Evolutionary conservation across 2,113 vertebrate species (phyloP).

Genomic region (Poicephalus meyeri): DNA sequence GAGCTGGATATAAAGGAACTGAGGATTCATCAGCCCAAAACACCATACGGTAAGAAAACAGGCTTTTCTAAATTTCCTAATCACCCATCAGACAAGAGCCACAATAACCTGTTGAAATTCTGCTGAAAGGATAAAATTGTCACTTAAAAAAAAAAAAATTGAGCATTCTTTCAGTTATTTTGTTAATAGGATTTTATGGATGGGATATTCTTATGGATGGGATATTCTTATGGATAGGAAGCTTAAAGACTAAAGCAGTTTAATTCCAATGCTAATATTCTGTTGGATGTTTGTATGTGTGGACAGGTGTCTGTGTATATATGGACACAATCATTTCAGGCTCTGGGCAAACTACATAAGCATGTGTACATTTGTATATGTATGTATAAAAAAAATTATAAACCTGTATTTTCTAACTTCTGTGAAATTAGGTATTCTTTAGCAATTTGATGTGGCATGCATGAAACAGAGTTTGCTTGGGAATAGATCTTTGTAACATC

Average conservation of each 20-base stretch:
- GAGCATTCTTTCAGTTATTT: neutral
- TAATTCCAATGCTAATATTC: neutral
- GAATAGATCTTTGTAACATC: neutral
- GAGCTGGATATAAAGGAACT: conserved; percentile 77
- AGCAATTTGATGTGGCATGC: neutral
- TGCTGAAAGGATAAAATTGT: neutral
- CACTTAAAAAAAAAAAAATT: neutral
- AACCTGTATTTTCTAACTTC: neutral
- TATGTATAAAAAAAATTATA: neutral
- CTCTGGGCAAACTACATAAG: neutral
- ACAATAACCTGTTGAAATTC: neutral
- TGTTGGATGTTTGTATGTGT: neutral
- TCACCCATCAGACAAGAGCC: neutral
- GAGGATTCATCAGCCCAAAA: conserved; percentile 77
- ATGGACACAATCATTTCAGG: neutral
- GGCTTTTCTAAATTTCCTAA: neutral
- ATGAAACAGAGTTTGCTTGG: neutral
- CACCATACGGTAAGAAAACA: conserved; percentile 50
- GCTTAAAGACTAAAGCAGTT: neutral
- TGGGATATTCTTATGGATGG: fast-evolving
- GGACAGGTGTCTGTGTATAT: fast-evolving
- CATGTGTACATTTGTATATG: neutral
- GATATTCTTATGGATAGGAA: neutral
- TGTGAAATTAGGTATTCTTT: neutral
- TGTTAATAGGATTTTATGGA: neutral